phyloP scores from a whole-genome alignment of 2,888 invertebrate genomes.

The Eumerus sabulonum region DNA sequence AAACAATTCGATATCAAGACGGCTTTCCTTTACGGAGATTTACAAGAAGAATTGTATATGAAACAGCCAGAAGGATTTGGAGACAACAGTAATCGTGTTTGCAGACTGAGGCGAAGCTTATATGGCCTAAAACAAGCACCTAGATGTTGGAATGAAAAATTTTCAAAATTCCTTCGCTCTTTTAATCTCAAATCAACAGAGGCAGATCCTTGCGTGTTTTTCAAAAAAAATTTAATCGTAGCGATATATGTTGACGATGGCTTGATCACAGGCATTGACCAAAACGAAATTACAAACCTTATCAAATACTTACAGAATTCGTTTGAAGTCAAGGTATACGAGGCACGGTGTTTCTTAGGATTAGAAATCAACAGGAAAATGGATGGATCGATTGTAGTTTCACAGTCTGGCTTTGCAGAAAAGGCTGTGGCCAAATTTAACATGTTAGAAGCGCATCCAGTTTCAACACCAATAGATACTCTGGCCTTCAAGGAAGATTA shows the following conservation, averaged over 20 bases:
- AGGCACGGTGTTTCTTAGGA: background rate
- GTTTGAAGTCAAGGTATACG: constrained; percentile 22
- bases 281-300: background rate
- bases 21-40: constrained; percentile 1
- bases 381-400: constrained; percentile 6
- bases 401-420: constrained; percentile 6
- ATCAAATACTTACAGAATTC: background rate
- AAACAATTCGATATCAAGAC: background rate
- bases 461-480: constrained; percentile 17
- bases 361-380: background rate
- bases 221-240: constrained; percentile 3
- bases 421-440: constrained; percentile 3
- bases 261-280: constrained; percentile 11
- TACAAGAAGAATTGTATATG: constrained; percentile 2
- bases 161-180: background rate
- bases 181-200: background rate
- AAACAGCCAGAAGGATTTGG: constrained; percentile 37
- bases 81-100: constrained; percentile 51
- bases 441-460: constrained; percentile 18
- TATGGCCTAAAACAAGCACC: constrained; percentile 1
- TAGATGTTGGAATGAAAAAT: background rate
- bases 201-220: constrained; percentile 2
- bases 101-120: constrained; percentile 36
- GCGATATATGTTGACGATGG: constrained; percentile 37
- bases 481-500: constrained; percentile 1